These are phyloP conservation scores for Rotaria macrura DNA, from an alignment of 2,888 invertebrate genomes.

Conservation along the genomic window DNA sequence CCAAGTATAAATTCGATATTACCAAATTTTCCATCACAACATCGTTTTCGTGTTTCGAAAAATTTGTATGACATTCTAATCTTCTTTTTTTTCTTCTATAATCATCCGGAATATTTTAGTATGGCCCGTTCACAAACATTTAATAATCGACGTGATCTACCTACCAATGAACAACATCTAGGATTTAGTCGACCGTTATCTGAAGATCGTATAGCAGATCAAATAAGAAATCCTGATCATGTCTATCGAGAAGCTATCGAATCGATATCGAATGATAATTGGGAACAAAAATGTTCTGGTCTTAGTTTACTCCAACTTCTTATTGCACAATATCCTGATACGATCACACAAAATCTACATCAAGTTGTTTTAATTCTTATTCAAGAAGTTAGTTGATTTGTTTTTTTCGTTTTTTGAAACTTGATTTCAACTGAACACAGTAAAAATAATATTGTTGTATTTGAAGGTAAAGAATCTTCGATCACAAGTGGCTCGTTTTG, in stretches of 20 bases:
- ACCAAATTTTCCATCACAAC: background rate
- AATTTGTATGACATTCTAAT: background rate
- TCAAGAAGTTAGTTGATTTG: conserved; percentile 57
- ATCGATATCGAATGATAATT: conserved; percentile 24
- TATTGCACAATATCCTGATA: conserved; percentile 44
- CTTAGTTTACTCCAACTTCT: conserved; percentile 45
- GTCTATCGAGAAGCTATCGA: conserved; percentile 31
- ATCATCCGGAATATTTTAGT: no score
- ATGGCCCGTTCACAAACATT: conserved; percentile 19
- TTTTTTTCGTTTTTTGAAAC: conserved; percentile 49
- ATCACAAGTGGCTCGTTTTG: conserved; percentile 72
- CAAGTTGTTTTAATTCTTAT: conserved; percentile 48
- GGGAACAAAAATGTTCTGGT: conserved; percentile 47
- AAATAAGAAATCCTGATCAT: conserved; percentile 27
- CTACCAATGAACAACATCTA: background rate
- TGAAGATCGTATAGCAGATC: conserved; percentile 24
- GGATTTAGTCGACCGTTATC: background rate
- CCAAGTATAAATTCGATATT: background rate
- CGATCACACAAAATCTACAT: conserved; percentile 44
- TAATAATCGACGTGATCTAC: conserved; percentile 15
- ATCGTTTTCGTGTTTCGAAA: background rate
- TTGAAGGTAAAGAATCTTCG: conserved; percentile 66
- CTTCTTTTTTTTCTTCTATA: background rate
- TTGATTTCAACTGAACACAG: no score
- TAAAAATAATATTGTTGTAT: background rate